A percentile compares a stretch with the other conserved stretches of the same genome.
Evolutionary conservation across 2,888 invertebrate genomes (phyloP).

Genomic region (Peribatodes rhomboidaria): DNA sequence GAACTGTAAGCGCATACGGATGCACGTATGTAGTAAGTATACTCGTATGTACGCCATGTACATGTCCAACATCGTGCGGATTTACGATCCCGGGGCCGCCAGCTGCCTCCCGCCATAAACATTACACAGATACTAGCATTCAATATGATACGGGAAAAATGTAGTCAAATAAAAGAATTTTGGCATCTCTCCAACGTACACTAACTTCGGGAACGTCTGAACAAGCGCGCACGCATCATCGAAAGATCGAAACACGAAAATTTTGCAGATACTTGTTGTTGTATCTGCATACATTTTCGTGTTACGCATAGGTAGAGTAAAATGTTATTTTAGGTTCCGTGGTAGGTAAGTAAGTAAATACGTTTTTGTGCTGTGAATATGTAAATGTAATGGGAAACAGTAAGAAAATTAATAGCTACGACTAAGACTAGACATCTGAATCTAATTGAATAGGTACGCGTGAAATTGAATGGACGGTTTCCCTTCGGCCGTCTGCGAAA

Average conservation of each 20-base stretch:
- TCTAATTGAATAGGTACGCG: not conserved
- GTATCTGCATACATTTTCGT: not conserved
- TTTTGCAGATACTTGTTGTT: too few species aligned
- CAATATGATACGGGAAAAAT: constrained; percentile 46
- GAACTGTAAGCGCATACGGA: too few species aligned
- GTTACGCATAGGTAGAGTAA: not conserved
- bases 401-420: not conserved
- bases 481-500: too few species aligned
- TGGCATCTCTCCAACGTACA: constrained; percentile 51
- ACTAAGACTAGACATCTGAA: not conserved
- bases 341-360: too few species aligned
- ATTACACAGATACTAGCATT: constrained; percentile 29
- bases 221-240: constrained; percentile 11
- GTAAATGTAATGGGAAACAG: too few species aligned
- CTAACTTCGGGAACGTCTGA: constrained; percentile 28
- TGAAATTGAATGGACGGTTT: not conserved
- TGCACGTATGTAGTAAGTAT: too few species aligned
- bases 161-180: constrained; percentile 50
- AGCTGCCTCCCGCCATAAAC: constrained; percentile 17
- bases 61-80: not conserved
- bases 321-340: too few species aligned
- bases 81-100: constrained; percentile 7
- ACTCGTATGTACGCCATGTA: too few species aligned
- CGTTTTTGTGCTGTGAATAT: too few species aligned
- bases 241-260: too few species aligned